Percentiles rank a stretch among this genome's conserved stretches.
Conservation (phyloP, 35 echinoderm and acorn worm species). For the Chiridota heheva region DNA sequence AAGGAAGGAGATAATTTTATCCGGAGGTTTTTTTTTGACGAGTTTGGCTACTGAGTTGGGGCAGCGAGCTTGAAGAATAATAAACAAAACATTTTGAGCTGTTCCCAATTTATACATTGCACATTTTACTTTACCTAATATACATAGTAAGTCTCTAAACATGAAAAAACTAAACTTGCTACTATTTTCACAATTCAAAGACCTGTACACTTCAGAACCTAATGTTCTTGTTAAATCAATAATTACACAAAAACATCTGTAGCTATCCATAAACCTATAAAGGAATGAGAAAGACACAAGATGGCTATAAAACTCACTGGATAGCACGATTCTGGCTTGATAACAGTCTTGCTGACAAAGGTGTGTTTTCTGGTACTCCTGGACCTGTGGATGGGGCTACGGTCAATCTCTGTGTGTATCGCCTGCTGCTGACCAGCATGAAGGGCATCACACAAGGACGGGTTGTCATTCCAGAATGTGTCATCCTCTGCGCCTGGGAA, state of each 20-base stretch:
- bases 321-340: constrained; percentile 93
- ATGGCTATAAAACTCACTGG: constrained; percentile 62
- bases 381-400: constrained; percentile 6
- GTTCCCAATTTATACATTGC: too few species aligned
- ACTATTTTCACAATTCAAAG: not conserved
- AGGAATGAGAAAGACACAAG: not conserved
- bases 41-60: too few species aligned
- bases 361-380: constrained; percentile 59
- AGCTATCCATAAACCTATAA: not conserved
- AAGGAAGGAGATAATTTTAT: too few species aligned
- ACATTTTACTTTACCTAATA: too few species aligned
- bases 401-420: constrained; percentile 5
- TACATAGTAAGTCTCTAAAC: too few species aligned
- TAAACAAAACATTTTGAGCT: too few species aligned
- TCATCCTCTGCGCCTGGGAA: constrained; percentile 40
- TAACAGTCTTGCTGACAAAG: constrained; percentile 90
- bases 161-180: not conserved
- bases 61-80: too few species aligned
- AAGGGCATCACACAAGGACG: constrained; percentile 19
- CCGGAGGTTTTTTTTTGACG: too few species aligned
- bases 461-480: constrained; percentile 65
- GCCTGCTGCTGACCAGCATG: constrained; percentile 46
- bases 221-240: too few species aligned
- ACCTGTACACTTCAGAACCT: not conserved
- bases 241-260: not conserved